Evolutionary conservation across 64 coral and sea anemone genomes (phyloP), one percentile per base, ranked within the genome.

Genomic region (Montipora capricornis): DNA sequence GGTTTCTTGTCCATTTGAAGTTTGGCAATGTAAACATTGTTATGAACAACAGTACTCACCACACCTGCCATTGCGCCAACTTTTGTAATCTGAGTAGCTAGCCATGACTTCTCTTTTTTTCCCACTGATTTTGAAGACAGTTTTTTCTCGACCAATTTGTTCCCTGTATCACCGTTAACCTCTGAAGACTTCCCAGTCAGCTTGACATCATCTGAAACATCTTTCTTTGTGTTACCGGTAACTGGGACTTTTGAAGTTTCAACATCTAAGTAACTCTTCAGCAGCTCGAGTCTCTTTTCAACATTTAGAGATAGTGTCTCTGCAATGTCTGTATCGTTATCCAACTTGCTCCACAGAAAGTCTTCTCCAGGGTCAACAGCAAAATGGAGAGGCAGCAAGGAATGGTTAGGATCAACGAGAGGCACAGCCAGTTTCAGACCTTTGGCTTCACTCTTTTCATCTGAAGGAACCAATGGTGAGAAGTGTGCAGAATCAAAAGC

Each of bases 401-500:
- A 82, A 73, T 93, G 92, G n/a, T 90, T 88, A 49, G 83, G 92
- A 8, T 88, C 89, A 26, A 99, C 98, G 0, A 99, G 68, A 13
- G 98, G 98, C 20, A 99, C 89, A 74, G 92, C 95, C 47, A 75
- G 80, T 80, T 92, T 60, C 17, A 92, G 19, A 17, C 55, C 17
- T 2, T 5, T 46, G 20, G 68, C 82, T 69, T 95, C 94, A 29
- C 61, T 82, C 16, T 75, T 94, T 79, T 91, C 74, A 7, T 99
- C 89, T 49, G 74, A 88, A 19, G 89, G 83, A 86, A 99, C 98
- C 13, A 96, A 61, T 29, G 98, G 92, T 24, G 94, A 96, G 44
- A 99, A 99, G 80, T 99, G 98, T 15, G 95, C 95, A 76, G 98
- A 91, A 9, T 96, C 95, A 90, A 94, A 99, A 12, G 95, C 93